phyloP scores from a whole-genome alignment of 2,888 invertebrate genomes.

The Machimus atricapillus region DNA sequence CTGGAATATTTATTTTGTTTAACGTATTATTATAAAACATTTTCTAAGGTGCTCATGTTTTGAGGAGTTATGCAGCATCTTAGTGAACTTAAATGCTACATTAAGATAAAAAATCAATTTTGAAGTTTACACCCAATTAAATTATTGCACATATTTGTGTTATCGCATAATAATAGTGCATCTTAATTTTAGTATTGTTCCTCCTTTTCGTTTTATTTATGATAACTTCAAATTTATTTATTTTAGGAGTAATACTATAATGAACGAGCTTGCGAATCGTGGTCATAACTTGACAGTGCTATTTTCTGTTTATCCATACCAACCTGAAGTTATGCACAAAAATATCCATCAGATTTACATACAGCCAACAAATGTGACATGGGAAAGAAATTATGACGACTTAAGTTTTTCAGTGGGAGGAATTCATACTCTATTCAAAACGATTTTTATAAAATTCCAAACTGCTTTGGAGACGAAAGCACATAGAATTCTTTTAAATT shows the following conservation, averaged over 20 bases:
- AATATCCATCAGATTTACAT: slow-evolving; percentile 46
- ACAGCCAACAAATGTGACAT: not conserved
- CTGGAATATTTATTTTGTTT: no score
- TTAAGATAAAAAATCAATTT: no score
- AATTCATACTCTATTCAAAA: slow-evolving; percentile 41
- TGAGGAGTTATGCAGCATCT: no score
- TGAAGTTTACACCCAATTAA: no score
- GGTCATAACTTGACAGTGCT: slow-evolving; percentile 49
- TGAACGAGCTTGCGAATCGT: slow-evolving; percentile 41
- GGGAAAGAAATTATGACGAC: not conserved
- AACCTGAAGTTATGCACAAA: not conserved
- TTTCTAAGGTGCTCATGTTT: no score
- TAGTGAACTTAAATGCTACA: no score
- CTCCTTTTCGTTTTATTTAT: not conserved
- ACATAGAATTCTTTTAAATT: slow-evolving; percentile 27
- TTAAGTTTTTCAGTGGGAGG: slow-evolving; percentile 3
- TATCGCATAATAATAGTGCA: no score
- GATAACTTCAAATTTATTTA: not conserved
- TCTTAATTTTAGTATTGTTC: no score
- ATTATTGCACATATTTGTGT: no score
- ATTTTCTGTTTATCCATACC: slow-evolving; percentile 34
- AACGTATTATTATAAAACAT: no score
- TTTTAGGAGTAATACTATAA: slow-evolving; percentile 39
- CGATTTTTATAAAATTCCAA: slow-evolving; percentile 44
- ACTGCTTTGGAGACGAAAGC: not conserved